Percentiles rank a stretch among this genome's conserved stretches.
phyloP scores from a whole-genome alignment of 2,113 vertebrate genomes.

The Chamaetylas fuelleborni region DNA sequence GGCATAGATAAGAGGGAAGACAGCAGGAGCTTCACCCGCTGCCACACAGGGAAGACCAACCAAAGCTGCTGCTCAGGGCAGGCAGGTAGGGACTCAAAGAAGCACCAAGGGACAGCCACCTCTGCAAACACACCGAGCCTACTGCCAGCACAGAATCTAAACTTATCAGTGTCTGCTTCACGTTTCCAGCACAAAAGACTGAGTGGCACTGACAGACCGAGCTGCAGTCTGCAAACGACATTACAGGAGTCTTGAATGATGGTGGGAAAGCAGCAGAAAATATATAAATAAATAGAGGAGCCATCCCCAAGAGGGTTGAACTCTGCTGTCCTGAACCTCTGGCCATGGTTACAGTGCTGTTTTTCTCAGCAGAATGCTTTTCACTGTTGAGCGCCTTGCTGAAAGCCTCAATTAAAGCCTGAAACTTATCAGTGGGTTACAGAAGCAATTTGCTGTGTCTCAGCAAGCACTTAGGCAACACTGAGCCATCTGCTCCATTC shows the following conservation, averaged over 20 bases:
- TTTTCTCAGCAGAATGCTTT: constrained; percentile 53
- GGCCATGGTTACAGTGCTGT: constrained; percentile 24
- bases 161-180: background rate
- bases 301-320: constrained; percentile 42
- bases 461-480: constrained; percentile 46
- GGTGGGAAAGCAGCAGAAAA: constrained; percentile 35
- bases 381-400: constrained; percentile 8
- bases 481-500: constrained; percentile 39
- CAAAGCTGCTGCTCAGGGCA: background rate
- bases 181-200: background rate
- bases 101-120: background rate
- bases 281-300: background rate
- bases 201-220: background rate
- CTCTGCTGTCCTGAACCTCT: constrained; percentile 55
- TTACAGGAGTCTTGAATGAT: background rate
- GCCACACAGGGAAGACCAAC: background rate
- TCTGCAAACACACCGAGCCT: background rate
- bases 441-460: constrained; percentile 50
- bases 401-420: constrained; percentile 62
- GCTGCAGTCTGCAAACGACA: background rate
- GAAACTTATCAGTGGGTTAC: constrained; percentile 47
- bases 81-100: background rate
- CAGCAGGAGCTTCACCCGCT: background rate
- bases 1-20: background rate
- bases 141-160: background rate